These are phyloP conservation scores for Cephalopterus ornatus DNA, from an alignment of 2,113 vertebrate species.

Conservation along the genomic window DNA sequence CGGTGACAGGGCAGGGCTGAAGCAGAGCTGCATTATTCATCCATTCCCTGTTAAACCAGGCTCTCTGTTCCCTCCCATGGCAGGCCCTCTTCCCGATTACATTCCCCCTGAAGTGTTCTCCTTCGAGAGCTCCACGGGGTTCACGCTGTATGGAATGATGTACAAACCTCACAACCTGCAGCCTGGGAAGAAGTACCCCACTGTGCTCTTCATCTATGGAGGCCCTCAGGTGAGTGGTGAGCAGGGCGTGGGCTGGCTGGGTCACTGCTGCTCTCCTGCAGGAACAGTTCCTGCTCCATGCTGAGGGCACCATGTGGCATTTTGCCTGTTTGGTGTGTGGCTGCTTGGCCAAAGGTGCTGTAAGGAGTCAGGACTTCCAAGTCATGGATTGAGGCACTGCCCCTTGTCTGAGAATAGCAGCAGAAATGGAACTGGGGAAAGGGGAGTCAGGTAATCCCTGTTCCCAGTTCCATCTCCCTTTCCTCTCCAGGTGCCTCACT, in stretches of 20 bases:
- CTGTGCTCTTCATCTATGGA: conserved; percentile 82
- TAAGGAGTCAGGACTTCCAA: background rate
- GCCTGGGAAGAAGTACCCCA: conserved; percentile 82
- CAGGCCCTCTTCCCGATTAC: conserved; percentile 81
- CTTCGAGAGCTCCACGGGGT: conserved; percentile 79
- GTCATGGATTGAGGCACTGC: background rate
- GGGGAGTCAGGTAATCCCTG: background rate
- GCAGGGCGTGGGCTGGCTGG: background rate
- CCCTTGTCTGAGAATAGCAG: background rate
- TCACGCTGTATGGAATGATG: conserved; percentile 81
- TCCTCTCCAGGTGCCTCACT: background rate
- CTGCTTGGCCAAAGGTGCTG: background rate
- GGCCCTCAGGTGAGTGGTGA: conserved; percentile 77
- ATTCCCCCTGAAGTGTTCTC: conserved; percentile 82
- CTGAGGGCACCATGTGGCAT: rapidly evolving
- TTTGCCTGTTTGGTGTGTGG: background rate
- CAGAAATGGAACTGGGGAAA: background rate
- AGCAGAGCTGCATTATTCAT: background rate
- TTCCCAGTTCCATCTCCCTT: background rate
- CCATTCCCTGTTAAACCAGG: background rate
- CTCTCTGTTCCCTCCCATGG: background rate
- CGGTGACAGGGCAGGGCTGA: background rate
- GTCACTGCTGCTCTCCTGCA: background rate
- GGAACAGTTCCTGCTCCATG: background rate
- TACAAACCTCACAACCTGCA: conserved; percentile 82